These are phyloP conservation scores for Aphaenogaster rudis DNA, from an alignment of 1,140 invertebrate species.

Conservation along the genomic window DNA sequence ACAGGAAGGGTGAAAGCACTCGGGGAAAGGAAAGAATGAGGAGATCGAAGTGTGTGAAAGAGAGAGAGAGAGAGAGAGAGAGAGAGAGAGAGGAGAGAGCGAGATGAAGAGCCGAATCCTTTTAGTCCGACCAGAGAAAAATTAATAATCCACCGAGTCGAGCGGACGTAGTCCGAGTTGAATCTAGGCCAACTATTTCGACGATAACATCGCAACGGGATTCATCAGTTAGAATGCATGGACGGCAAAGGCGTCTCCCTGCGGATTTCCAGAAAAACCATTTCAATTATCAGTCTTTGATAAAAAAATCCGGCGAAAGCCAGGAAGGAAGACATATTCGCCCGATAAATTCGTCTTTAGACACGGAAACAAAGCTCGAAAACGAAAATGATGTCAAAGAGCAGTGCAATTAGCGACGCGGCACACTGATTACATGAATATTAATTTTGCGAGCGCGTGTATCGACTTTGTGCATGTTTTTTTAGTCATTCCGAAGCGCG, in stretches of 20 bases:
- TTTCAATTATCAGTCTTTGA: slow-evolving; percentile 75
- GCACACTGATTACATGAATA: slow-evolving; percentile 64
- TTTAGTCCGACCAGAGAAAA: slow-evolving; percentile 71
- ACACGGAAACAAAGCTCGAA: slow-evolving; percentile 27
- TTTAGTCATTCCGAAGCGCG: slow-evolving; percentile 1
- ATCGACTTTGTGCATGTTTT: slow-evolving; percentile 10
- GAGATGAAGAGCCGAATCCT: slow-evolving; percentile 66
- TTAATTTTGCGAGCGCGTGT: slow-evolving; percentile 57
- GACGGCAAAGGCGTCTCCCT: slow-evolving; percentile 62
- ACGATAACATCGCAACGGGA: slow-evolving; percentile 72
- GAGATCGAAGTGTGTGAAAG: background rate
- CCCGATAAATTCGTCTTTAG: slow-evolving; percentile 27
- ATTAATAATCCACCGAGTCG: slow-evolving; percentile 75
- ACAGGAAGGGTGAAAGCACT: background rate
- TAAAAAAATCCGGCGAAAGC: slow-evolving; percentile 1
- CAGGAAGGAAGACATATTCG: slow-evolving; percentile 13
- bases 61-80: background rate
- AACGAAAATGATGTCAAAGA: slow-evolving; percentile 64
- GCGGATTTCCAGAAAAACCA: slow-evolving; percentile 56
- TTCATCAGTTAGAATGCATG: slow-evolving; percentile 76
- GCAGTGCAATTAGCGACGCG: slow-evolving; percentile 64
- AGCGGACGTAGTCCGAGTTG: slow-evolving; percentile 64
- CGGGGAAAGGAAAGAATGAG: slow-evolving; percentile 47
- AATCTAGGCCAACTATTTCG: slow-evolving; percentile 77
- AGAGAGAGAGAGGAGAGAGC: background rate